Base-by-base conservation (phyloP, 2,888 invertebrate genomes). In the Pycnomerus fuliginosus region DNA sequence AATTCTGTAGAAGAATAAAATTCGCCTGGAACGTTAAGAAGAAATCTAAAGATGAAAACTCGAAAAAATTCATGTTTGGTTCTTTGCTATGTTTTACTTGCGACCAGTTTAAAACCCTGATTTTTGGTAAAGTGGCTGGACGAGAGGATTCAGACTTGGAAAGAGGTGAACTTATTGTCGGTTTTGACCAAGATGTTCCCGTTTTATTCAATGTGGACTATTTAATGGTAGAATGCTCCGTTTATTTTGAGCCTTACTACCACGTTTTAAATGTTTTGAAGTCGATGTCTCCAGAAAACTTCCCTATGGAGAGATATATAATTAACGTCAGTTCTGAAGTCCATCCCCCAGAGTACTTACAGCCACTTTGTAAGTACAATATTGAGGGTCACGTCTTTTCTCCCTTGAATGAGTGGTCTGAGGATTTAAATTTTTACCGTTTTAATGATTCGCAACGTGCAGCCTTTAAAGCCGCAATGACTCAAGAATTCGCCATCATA, bases 231-330 rank as follows among this genome's bases (percentile, higher is more conserved):
- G 89, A 90, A 65, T 84, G 87, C 35, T 82, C 81, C 33, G 82
- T 86, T 0, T 92, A 85, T 67, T 90, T 90, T 64, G 90, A 90
- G 61, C 87, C 90, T 0, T 91, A 90, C 63, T 77, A 83, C 49
- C 82, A 85, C 60, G 86, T 89, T 0, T 72, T 89, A 36, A 78
- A 76, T 52, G 85, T 83, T n/a, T 64, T 92, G 15, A 80, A 86
- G 60, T 69, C 70, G 1, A 77, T 83, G 33, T 69, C 71, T 24
- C 59, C 73, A 13, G 70, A 76, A 3, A 74, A 76, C 16, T 77
- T 89, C 55, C 86, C 88, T 0, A 80, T 90, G 80, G 73, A 75
- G 31, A 76, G 76, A 42, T 87, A 86, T 61, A 80, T 90, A 44
- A 76, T 89, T 1, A 69, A 80, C 51, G 79, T 77, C 2, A 51